Percentiles rank a stretch among this genome's conserved stretches.
phyloP scores from a whole-genome alignment of 2,113 vertebrate genomes.

The Ciconia boyciana region DNA sequence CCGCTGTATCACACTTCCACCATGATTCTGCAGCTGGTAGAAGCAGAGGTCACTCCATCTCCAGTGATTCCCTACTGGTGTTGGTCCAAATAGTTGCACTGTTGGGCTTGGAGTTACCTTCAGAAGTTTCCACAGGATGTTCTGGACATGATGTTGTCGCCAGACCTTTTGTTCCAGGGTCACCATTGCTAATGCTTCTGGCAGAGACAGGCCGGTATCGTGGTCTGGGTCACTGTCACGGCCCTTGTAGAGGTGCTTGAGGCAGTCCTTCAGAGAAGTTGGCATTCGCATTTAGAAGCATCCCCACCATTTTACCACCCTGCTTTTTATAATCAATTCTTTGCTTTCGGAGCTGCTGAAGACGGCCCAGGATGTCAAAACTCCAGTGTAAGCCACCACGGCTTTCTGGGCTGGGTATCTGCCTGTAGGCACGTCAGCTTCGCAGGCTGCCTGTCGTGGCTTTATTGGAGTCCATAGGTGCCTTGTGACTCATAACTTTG shows the following conservation, averaged over 20 bases:
- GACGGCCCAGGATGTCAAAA: neutral
- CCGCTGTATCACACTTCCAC: neutral
- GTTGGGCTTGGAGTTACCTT: neutral
- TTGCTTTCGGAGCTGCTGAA: neutral
- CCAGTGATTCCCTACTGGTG: neutral
- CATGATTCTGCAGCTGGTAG: neutral
- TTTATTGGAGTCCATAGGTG: neutral
- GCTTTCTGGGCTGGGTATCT: neutral
- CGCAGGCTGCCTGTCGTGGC: fast-evolving
- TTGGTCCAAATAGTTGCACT: too few relatives aligned
- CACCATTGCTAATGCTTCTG: fast-evolving
- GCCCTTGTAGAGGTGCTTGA: neutral
- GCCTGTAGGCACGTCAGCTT: neutral
- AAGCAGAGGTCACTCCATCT: neutral
- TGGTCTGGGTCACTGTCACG: neutral
- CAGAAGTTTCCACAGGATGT: too few relatives aligned
- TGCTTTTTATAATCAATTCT: neutral
- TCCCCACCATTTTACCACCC: neutral
- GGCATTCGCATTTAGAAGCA: fast-evolving
- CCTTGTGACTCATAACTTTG: neutral
- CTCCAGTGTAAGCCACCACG: fast-evolving
- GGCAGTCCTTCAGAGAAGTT: neutral
- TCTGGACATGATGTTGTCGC: neutral
- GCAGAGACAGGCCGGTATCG: fast-evolving
- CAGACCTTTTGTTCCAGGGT: neutral